Conservation (phyloP, 2,797 vertebrate genomes). For the Mycteria americana region DNA sequence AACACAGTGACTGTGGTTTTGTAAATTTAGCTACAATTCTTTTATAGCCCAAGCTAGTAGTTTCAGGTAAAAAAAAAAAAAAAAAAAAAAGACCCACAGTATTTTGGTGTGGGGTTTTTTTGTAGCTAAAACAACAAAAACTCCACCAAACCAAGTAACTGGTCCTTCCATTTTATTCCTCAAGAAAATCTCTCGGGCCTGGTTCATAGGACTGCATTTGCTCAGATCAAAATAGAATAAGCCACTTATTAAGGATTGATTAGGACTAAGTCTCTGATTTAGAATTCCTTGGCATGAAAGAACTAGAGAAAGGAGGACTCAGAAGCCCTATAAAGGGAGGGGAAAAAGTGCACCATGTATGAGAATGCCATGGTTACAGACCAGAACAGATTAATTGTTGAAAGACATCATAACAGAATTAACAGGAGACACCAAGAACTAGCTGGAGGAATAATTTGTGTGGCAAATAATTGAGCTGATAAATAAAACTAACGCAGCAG, state of each 20-base stretch:
- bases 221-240: conserved; percentile 38
- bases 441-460: not conserved
- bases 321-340: not conserved
- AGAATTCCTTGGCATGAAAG: not conserved
- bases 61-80: not conserved
- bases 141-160: not conserved
- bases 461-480: not conserved
- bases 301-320: not conserved
- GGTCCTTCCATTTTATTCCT: not conserved
- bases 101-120: not conserved
- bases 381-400: conserved; percentile 5
- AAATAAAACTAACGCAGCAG: not conserved
- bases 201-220: not conserved
- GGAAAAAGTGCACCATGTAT: not conserved
- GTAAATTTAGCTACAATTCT: not conserved
- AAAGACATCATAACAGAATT: conserved; percentile 30
- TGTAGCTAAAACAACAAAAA: not conserved
- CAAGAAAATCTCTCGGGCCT: not conserved
- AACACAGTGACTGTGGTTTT: not conserved
- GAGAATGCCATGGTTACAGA: conserved; percentile 19
- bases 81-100: no score
- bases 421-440: not conserved
- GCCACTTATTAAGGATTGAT: conserved; percentile 5
- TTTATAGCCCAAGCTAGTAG: not conserved
- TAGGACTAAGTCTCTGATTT: conserved; percentile 3